phyloP scores from a whole-genome alignment of 2,797 vertebrate genomes.

The Sebastes cheni region DNA sequence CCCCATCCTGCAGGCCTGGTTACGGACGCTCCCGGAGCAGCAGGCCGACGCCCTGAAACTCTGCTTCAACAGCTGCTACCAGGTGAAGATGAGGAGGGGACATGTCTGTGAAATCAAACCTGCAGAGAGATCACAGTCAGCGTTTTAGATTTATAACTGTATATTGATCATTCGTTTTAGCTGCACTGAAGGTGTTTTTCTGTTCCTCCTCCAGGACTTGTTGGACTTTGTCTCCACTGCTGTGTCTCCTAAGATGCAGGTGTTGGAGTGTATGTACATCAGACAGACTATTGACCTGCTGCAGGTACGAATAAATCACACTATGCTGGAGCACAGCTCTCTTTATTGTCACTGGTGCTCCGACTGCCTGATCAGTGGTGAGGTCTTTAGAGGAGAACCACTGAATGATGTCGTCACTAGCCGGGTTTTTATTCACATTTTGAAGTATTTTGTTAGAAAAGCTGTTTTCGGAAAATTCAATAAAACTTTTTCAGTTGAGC shows the following conservation, averaged over 20 bases:
- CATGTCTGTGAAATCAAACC: neutral
- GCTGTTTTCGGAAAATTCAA: too few species aligned
- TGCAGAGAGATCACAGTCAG: neutral
- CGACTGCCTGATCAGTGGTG: too few species aligned
- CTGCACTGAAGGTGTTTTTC: neutral
- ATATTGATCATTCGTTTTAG: neutral
- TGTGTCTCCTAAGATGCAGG: conserved; percentile 85
- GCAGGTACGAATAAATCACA: conserved; percentile 70
- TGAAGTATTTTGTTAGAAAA: too few species aligned
- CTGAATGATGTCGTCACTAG: too few species aligned
- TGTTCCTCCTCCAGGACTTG: conserved; percentile 75
- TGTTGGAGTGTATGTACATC: conserved; percentile 91
- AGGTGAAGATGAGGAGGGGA: conserved; percentile 67
- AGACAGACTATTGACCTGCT: conserved; percentile 88
- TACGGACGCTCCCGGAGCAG: conserved; percentile 74
- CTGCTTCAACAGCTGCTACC: conserved; percentile 83
- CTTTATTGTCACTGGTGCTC: too few species aligned
- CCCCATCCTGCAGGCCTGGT: conserved; percentile 82
- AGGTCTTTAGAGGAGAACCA: too few species aligned
- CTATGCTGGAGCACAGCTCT: too few species aligned
- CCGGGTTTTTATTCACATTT: too few species aligned
- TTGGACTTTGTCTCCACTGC: conserved; percentile 86
- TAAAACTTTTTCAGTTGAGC: too few species aligned
- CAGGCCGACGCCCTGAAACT: conserved; percentile 76
- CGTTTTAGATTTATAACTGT: neutral